Percentiles rank a stretch among this genome's conserved stretches.
phyloP scores from a whole-genome alignment of 2,113 vertebrate genomes.

The Glareola pratincola region DNA sequence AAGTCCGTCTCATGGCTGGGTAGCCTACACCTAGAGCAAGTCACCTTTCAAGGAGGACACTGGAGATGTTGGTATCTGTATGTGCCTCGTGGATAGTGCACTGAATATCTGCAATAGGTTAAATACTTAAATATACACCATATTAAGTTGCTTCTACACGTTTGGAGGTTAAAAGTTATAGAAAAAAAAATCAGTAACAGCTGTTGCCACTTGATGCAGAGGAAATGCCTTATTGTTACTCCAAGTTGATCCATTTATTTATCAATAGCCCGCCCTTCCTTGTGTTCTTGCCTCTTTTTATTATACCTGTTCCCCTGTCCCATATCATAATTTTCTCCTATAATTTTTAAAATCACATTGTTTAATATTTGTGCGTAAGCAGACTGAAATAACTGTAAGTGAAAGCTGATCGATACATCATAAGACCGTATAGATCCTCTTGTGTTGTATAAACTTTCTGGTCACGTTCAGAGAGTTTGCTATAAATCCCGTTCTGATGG shows the following conservation, averaged over 20 bases:
- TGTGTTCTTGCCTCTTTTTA: neutral
- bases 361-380: neutral
- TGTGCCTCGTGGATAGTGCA: neutral
- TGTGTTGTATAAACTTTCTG: neutral
- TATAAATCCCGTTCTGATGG: rapidly evolving
- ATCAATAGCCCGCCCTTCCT: neutral
- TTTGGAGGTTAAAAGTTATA: neutral
- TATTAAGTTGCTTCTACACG: rapidly evolving
- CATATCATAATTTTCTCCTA: neutral
- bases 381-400: neutral
- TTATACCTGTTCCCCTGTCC: neutral
- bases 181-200: neutral
- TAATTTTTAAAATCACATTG: neutral
- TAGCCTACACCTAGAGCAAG: neutral
- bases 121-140: neutral
- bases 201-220: neutral
- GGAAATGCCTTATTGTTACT: neutral
- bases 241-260: neutral
- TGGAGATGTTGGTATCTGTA: neutral
- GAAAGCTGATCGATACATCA: neutral
- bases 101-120: neutral
- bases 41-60: neutral
- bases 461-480: neutral
- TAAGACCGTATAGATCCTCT: neutral
- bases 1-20: neutral